Percentiles rank a stretch among this genome's conserved stretches.
phyloP scores from a whole-genome alignment of 2,113 vertebrate genomes.

The Ascaphus truei region DNA sequence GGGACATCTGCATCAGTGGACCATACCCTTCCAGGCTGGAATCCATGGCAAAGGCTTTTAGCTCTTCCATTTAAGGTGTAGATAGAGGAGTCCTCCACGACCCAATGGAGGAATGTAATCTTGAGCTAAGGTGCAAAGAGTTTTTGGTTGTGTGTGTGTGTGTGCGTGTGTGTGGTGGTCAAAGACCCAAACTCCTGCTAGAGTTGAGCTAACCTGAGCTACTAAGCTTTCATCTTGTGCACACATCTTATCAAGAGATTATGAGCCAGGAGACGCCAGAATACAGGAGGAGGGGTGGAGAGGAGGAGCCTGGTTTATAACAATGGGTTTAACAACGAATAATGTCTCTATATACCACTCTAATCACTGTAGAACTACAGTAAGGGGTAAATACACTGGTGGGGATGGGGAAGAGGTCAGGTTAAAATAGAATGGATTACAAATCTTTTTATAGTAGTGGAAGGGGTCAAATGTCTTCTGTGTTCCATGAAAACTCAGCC shows the following conservation, averaged over 20 bases:
- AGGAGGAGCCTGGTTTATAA: constrained; percentile 8
- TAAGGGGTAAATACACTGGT: neutral
- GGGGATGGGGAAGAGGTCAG: too few species aligned
- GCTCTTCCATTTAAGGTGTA: constrained; percentile 15
- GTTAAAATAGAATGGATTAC: too few species aligned
- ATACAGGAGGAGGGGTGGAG: neutral
- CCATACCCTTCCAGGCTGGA: constrained; percentile 30
- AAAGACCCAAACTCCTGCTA: neutral
- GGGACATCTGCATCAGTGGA: constrained; percentile 17
- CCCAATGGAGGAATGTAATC: neutral
- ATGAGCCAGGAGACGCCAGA: constrained; percentile 8
- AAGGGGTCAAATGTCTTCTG: too few species aligned
- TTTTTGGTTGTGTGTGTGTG: too few species aligned
- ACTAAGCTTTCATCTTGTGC: constrained; percentile 1
- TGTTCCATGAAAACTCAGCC: too few species aligned
- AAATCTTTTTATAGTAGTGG: too few species aligned
- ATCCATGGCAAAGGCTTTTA: constrained; percentile 17
- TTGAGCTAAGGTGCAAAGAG: neutral
- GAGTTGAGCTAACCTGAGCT: neutral
- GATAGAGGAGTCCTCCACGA: neutral
- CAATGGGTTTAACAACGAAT: neutral
- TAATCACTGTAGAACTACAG: neutral
- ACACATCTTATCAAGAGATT: constrained; percentile 39
- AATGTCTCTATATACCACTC: neutral
- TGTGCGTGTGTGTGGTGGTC: neutral